Evolutionary conservation across 2,888 invertebrate genomes (phyloP).

Genomic region (Adelphocoris suturalis): DNA sequence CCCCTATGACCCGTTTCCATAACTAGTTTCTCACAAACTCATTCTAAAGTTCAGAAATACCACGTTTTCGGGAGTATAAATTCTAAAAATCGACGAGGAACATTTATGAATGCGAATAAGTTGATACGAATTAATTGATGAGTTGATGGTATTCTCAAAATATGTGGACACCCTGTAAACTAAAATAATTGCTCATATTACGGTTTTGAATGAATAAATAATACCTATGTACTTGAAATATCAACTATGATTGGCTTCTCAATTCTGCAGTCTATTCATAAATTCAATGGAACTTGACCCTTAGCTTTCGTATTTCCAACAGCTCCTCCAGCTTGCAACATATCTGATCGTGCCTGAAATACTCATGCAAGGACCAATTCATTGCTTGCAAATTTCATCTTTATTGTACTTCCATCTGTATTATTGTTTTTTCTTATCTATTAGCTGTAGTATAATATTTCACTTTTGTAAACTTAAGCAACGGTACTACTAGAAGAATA

Average conservation of each 20-base stretch:
- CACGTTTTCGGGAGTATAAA: too few species aligned
- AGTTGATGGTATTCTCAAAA: too few species aligned
- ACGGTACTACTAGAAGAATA: background rate
- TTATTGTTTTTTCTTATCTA: background rate
- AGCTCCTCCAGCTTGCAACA: background rate
- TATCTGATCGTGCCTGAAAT: slow-evolving; percentile 13
- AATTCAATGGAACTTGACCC: background rate
- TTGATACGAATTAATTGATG: too few species aligned
- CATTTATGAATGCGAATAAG: too few species aligned
- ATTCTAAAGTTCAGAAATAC: too few species aligned
- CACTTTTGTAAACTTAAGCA: background rate
- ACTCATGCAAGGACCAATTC: background rate
- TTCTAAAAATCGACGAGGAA: too few species aligned
- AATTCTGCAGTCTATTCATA: background rate
- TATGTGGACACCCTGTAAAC: background rate
- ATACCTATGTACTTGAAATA: background rate
- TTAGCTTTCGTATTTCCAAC: background rate
- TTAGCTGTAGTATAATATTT: background rate
- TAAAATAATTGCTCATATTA: background rate
- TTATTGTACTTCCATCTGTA: background rate
- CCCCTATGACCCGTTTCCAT: background rate
- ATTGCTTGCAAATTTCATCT: background rate
- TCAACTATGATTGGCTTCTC: background rate
- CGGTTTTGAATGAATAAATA: background rate
- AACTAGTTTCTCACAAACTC: too few species aligned